Base-by-base conservation (phyloP, 2,888 invertebrate species). In the Ichneumoninae sp. region DNA sequence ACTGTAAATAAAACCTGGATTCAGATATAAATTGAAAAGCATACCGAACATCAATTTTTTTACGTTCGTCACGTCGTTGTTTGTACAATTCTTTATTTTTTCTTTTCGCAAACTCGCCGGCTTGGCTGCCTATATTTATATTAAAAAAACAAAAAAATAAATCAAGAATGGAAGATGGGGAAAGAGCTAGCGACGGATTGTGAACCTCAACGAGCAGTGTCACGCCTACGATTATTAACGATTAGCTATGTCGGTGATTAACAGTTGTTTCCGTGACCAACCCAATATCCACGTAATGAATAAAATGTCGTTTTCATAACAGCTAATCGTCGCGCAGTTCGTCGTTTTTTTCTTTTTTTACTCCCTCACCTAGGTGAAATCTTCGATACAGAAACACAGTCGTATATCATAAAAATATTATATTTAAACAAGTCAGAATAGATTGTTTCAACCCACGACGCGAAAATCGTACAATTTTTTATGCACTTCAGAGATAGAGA, bases 261-360 rank as follows among this genome's bases (percentile, higher is more conserved):
- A 90, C 84, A 88, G 88, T 89, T 90, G 86, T 89, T 88, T 86
- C 83, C 78, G 81, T 87, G 83, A 86, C 81, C 86, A 81, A 88
- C 82, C 84, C 82, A 76, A 77, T 77, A 86, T 87, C 80, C 87
- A 85, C 81, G 84, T 87, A 83, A 88, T 82, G 26, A 89, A 91
- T 90, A 91, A 90, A 91, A 90, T 70, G 81, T 85, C 86, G 89
- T 90, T 91, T 91, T 91, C 87, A 81, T 90, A 89, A 89, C 79
- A 84, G 77, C 65, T 60, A 84, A 84, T 76, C 26, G 76, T 79
- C 47, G 26, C 69, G 65, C 70, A 33, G 26, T 80, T 57, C 33
- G 65, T 81, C 68, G 81, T 83, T 85, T 78, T 47, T 76, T 76
- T 71, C 3, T 85, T 78, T 47, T 76, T 76, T 71, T 10, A 26